Conservation (phyloP, 2,888 invertebrate genomes). For the Hermaeophaga mercurialis region DNA sequence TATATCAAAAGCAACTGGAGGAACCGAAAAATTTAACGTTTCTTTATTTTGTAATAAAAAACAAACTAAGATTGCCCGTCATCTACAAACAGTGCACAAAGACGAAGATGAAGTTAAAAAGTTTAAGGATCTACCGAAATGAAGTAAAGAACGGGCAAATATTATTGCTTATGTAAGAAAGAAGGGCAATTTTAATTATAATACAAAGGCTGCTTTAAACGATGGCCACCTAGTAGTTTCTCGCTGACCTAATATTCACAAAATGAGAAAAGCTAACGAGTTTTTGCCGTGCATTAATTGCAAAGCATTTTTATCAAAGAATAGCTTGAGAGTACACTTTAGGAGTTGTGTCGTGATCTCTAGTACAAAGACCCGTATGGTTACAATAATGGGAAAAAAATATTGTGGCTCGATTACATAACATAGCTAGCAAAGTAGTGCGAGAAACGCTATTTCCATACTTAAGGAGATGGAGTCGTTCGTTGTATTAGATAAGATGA, state of each 20-base stretch:
- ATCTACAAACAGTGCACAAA: slow-evolving; percentile 16
- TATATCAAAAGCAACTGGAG: slow-evolving; percentile 9
- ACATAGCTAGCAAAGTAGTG: slow-evolving; percentile 16
- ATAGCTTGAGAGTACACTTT: slow-evolving; percentile 23
- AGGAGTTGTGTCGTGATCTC: slow-evolving; percentile 9
- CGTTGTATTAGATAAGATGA: slow-evolving; percentile 18
- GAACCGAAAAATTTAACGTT: slow-evolving; percentile 21
- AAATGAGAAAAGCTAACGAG: slow-evolving; percentile 7
- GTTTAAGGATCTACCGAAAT: slow-evolving; percentile 19
- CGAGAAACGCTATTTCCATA: slow-evolving; percentile 17
- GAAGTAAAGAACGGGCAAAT: slow-evolving; percentile 8
- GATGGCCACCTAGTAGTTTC: slow-evolving; percentile 20
- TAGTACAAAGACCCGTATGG: neutral
- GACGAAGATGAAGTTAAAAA: slow-evolving; percentile 22
- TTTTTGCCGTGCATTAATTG: slow-evolving; percentile 13
- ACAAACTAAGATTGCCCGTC: slow-evolving; percentile 23
- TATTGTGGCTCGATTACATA: slow-evolving; percentile 14
- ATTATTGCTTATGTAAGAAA: slow-evolving; percentile 12
- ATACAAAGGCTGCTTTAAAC: slow-evolving; percentile 15
- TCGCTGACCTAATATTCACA: slow-evolving; percentile 18
- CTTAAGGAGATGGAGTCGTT: slow-evolving; percentile 20
- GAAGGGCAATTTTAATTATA: slow-evolving; percentile 19
- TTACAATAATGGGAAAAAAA: slow-evolving; percentile 17
- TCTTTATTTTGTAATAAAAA: slow-evolving; percentile 24
- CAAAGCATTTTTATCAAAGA: slow-evolving; percentile 17